phyloP scores from a whole-genome alignment of 2,797 vertebrate genomes.

The Choloepus didactylus region DNA sequence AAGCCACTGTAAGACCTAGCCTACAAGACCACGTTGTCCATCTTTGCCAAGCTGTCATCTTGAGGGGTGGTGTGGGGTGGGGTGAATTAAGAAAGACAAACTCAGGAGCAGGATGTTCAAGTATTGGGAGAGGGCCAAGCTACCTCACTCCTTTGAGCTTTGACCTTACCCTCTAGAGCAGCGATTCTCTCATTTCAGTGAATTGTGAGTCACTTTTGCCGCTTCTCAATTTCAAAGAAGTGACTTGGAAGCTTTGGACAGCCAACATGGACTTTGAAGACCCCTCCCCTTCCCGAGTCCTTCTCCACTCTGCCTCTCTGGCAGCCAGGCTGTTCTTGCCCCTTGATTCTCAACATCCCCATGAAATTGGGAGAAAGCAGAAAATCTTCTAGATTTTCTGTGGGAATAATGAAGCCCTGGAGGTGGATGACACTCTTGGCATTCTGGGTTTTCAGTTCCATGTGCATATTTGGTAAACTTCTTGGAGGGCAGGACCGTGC shows the following conservation, averaged over 20 bases:
- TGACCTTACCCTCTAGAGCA: background rate
- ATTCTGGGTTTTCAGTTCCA: background rate
- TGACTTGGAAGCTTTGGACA: background rate
- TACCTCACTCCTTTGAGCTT: background rate
- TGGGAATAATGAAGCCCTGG: background rate
- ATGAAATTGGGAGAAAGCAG: background rate
- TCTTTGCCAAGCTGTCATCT: background rate
- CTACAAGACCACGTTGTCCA: background rate
- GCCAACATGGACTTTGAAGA: background rate
- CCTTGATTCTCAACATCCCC: background rate
- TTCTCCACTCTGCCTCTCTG: background rate
- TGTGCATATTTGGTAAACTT: background rate
- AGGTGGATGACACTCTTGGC: background rate
- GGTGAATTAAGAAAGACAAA: background rate
- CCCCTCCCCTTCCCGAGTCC: background rate
- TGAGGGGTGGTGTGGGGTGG: too few relatives aligned
- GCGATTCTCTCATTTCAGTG: rapidly evolving
- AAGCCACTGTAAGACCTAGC: background rate
- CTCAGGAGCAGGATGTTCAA: background rate
- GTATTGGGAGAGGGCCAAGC: background rate
- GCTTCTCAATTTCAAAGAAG: background rate
- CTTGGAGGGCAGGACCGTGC: background rate
- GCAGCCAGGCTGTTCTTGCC: background rate
- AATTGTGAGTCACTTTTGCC: background rate
- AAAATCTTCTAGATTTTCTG: background rate